These are phyloP conservation scores for Euphonia xanthogaster DNA, from an alignment of 2,797 vertebrate species.

Conservation along the genomic window DNA sequence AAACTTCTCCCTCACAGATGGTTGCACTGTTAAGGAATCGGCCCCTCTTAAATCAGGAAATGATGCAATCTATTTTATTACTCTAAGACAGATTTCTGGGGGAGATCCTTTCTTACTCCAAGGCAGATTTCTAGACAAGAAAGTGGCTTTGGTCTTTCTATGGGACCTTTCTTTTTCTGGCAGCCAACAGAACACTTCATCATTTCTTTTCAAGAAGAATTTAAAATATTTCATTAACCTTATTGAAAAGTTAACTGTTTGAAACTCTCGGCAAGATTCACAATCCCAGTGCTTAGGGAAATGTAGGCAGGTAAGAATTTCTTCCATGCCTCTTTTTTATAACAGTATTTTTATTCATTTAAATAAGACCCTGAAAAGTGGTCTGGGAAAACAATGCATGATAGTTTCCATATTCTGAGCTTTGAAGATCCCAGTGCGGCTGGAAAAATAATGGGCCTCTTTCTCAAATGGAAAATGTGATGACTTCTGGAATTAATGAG, in stretches of 20 bases:
- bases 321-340: neutral
- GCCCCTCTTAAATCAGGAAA: constrained; percentile 60
- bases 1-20: constrained; percentile 61
- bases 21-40: constrained; percentile 54
- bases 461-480: constrained; percentile 44
- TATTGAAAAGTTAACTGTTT: neutral
- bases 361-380: neutral
- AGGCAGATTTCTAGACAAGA: neutral
- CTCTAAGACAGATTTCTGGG: constrained; percentile 10
- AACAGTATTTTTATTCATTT: neutral
- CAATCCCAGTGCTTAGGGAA: neutral
- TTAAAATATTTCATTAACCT: neutral
- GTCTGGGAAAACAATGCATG: constrained; percentile 9
- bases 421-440: neutral
- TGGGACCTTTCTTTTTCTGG: neutral
- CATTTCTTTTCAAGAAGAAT: neutral
- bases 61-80: constrained; percentile 63
- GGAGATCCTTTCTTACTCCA: constrained; percentile 7
- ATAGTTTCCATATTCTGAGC: constrained; percentile 18
- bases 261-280: neutral
- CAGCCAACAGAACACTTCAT: neutral
- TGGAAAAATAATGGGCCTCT: constrained; percentile 13
- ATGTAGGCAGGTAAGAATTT: neutral
- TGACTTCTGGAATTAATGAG: constrained; percentile 10
- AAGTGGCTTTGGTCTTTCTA: neutral